Percentiles rank a stretch among this genome's conserved stretches.
These are phyloP conservation scores for Aurelia coerulea DNA, from an alignment of 30 jellyfish, hydroid and myxozoan species.

Conservation along the genomic window DNA sequence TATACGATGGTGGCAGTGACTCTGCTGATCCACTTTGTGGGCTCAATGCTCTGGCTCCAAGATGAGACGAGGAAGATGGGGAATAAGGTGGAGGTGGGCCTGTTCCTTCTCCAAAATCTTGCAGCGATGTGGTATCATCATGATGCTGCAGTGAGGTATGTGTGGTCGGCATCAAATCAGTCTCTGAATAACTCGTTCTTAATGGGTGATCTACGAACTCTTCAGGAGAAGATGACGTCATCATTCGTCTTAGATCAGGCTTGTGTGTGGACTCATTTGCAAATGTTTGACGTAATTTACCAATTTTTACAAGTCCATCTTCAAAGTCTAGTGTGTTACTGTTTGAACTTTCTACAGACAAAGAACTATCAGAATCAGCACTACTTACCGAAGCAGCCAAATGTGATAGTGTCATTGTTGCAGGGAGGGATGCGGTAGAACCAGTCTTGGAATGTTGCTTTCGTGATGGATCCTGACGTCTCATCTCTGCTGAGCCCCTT, in stretches of 20 bases:
- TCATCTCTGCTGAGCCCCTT: no score
- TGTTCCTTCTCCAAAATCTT: constrained; percentile 3
- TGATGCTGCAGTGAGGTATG: not conserved
- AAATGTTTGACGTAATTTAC: not conserved
- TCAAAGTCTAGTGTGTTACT: constrained; percentile 2
- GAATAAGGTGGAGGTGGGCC: constrained; percentile 76
- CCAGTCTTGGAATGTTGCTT: constrained; percentile 10
- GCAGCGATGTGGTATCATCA: constrained; percentile 10
- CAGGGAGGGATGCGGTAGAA: constrained; percentile 51
- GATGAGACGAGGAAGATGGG: not conserved
- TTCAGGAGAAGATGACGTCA: not conserved
- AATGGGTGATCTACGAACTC: constrained; percentile 4
- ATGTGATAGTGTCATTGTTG: constrained; percentile 18
- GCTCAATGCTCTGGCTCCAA: not conserved
- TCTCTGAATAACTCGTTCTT: constrained; percentile 83
- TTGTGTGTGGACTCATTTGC: not conserved
- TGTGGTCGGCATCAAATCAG: constrained; percentile 57
- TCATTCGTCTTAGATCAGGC: not conserved
- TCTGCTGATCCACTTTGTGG: not conserved
- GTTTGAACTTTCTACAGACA: constrained; percentile 47
- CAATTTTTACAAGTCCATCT: not conserved
- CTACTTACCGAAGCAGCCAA: constrained; percentile 11
- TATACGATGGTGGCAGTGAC: constrained; percentile 28
- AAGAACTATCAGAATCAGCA: constrained; percentile 51
- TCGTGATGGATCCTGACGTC: not conserved